Percentiles rank a stretch among this genome's conserved stretches.
Conservation (phyloP, 2,797 vertebrate genomes). For the Falco naumanni region DNA sequence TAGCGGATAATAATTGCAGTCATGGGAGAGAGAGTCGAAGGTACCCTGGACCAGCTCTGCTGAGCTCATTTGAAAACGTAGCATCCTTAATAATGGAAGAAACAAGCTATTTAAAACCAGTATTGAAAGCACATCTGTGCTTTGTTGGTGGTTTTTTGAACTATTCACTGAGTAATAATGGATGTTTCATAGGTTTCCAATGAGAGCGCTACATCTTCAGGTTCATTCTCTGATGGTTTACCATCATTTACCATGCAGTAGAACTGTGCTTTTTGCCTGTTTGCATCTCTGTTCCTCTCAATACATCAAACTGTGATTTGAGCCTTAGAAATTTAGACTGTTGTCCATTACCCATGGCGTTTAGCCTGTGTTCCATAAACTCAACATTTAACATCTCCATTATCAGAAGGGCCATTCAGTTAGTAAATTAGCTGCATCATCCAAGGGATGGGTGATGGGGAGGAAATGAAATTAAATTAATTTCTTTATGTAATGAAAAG, state of each 20-base stretch:
- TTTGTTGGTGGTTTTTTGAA: background rate
- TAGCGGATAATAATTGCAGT: background rate
- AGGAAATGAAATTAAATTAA: conserved; percentile 61
- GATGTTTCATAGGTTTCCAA: background rate
- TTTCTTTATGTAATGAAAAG: conserved; percentile 77
- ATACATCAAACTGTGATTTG: background rate
- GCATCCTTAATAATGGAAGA: background rate
- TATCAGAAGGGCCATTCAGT: conserved; percentile 58
- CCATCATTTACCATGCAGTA: background rate
- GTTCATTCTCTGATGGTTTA: background rate
- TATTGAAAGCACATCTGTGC: background rate
- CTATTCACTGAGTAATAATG: background rate
- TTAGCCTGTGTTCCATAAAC: conserved; percentile 52
- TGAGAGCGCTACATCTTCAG: background rate
- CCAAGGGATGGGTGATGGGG: conserved; percentile 4
- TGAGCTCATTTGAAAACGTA: background rate
- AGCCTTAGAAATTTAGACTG: conserved; percentile 14
- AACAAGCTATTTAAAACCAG: background rate
- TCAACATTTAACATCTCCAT: conserved; percentile 43
- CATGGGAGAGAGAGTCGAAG: background rate
- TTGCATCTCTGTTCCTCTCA: conserved; percentile 28
- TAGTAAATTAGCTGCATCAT: conserved; percentile 50
- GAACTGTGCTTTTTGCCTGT: conserved; percentile 34
- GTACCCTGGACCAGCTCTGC: background rate
- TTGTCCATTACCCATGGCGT: conserved; percentile 19